These are phyloP conservation scores for Anseranas semipalmata DNA, from an alignment of 2,113 vertebrate genomes.

Conservation along the genomic window DNA sequence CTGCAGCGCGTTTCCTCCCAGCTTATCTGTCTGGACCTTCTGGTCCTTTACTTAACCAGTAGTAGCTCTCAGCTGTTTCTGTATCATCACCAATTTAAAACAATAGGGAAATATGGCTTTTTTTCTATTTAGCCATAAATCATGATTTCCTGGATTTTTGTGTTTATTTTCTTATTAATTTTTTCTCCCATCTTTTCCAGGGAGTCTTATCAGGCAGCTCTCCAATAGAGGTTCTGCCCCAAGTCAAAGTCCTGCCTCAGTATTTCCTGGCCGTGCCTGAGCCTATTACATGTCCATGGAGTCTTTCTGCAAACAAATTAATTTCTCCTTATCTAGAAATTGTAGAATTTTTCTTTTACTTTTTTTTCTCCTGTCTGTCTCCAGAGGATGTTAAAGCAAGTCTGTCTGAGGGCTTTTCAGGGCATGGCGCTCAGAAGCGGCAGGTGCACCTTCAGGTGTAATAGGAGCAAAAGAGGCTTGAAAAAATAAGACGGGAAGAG, in stretches of 20 bases:
- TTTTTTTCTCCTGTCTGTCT: neutral
- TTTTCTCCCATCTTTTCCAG: neutral
- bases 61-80: neutral
- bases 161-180: neutral
- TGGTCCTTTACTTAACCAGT: neutral
- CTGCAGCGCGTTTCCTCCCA: neutral
- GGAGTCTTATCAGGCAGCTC: neutral
- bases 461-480: neutral
- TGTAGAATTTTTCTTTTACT: neutral
- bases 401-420: neutral
- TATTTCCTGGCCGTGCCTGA: conserved; percentile 12
- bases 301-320: conserved; percentile 31
- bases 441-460: neutral
- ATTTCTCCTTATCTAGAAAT: neutral
- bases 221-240: neutral
- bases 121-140: neutral
- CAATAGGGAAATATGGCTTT: neutral
- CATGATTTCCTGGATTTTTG: neutral
- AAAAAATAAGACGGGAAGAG: neutral
- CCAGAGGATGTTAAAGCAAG: neutral
- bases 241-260: neutral
- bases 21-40: neutral
- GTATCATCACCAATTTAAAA: neutral
- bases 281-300: neutral
- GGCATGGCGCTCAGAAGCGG: neutral